Conservation (phyloP, 2,113 vertebrate species). For the Fregetta grallaria region DNA sequence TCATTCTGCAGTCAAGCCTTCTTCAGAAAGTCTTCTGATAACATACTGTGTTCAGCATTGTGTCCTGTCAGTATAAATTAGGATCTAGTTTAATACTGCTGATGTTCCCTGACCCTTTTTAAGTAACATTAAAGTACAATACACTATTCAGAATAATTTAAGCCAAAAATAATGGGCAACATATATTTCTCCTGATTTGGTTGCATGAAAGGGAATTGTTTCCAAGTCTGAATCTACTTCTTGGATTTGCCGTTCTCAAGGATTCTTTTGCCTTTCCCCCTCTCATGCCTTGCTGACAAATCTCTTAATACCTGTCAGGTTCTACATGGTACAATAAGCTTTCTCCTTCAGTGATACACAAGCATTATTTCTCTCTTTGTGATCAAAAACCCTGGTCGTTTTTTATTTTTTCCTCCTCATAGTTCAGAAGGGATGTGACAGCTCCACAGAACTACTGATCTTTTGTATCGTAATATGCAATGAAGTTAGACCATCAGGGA, state of each 20-base stretch:
- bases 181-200: background rate
- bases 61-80: conserved; percentile 34
- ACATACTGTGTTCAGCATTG: background rate
- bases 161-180: conserved; percentile 48
- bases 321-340: background rate
- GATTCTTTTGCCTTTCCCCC: background rate
- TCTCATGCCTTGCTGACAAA: background rate
- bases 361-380: background rate
- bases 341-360: background rate
- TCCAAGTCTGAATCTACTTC: background rate
- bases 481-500: background rate
- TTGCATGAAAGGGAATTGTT: conserved; percentile 8
- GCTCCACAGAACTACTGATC: background rate
- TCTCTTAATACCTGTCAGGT: background rate
- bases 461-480: background rate
- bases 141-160: conserved; percentile 4
- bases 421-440: background rate
- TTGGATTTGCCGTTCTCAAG: background rate
- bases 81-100: conserved; percentile 15
- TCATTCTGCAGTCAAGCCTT: background rate
- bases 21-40: background rate
- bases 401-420: background rate
- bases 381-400: background rate
- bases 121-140: conserved; percentile 21
- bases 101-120: conserved; percentile 6